Conservation (phyloP, 2,113 vertebrate species). For the Anguilla japonica region DNA sequence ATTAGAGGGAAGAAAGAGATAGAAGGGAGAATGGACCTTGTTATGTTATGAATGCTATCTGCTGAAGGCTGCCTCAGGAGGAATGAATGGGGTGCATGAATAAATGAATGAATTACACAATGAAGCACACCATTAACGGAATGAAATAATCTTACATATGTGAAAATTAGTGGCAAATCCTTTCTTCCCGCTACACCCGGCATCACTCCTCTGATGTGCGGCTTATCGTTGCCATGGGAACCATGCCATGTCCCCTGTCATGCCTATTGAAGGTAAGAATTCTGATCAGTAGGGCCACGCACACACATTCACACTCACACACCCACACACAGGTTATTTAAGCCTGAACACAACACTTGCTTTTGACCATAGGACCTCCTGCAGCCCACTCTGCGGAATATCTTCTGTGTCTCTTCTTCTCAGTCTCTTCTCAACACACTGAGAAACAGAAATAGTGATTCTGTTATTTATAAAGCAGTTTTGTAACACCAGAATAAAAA, state of each 20-base stretch:
- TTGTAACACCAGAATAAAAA: too few species aligned
- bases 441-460: too few species aligned
- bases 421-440: too few species aligned
- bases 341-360: too few species aligned
- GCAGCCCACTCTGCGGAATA: too few species aligned
- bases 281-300: neutral
- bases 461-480: too few species aligned
- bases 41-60: neutral
- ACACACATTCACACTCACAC: too few species aligned
- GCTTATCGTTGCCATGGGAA: conserved; percentile 20
- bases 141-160: conserved; percentile 17
- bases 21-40: neutral
- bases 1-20: neutral
- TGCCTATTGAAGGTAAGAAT: conserved; percentile 3
- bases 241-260: neutral
- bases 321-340: neutral
- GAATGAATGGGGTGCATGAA: conserved; percentile 5
- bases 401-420: too few species aligned
- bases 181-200: neutral
- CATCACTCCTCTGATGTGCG: neutral
- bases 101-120: conserved; percentile 12
- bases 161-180: neutral
- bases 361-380: too few species aligned
- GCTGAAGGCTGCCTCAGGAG: neutral
- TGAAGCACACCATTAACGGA: neutral